Base-by-base conservation (phyloP, 2,797 vertebrate species). In the Sebastes kiyomatsui region DNA sequence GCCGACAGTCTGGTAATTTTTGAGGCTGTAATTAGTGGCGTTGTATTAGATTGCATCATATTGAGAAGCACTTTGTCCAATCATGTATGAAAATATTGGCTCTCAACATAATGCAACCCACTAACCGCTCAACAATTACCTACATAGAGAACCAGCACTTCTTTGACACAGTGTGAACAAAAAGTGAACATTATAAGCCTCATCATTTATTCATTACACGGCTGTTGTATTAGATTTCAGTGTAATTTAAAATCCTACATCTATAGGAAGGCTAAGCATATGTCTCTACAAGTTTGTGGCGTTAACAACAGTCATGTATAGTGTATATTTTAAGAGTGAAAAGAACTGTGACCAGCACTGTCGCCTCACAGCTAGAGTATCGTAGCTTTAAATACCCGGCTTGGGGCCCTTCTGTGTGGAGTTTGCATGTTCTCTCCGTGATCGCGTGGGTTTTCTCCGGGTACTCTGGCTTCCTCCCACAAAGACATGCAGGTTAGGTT, bases 351-450 rank as follows among this genome's bases (percentile, higher is more conserved):
- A 42, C 8, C 38, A 11, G 46, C 16, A 49, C 46, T 49, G 46
- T 49, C 42, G 3, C 42, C 42, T 46, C 49, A 52, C 20, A 52
- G 49, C 20, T 9, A 11, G 20, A n/a, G 9, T n/a, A 0, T 52
- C 4, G 4, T 10, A n/a, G 49, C 8, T 52, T 52, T 8, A 52
- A 52, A 49, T 0, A n/a, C 49, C 49, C 9, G 20, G 20, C 49
- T 49, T 0, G 46, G 42, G 46, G 18, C 46, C 7, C 18, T 49
- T 49, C 42, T 1, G 42, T 18, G 16, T 18, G 42, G 0, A 46
- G 16, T 46, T 46, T 46, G 42, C 42, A 46, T 46, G 6, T 46
- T 46, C 42, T 46, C 42, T 16, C 14, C 0, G 6, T 0, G 42
- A 0, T 46, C 0, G 42, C 1, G 16, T 46, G 14, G 42, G 42